Evolutionary conservation across 2,797 vertebrate species (phyloP).

Genomic region (Peromyscus melanophrys): DNA sequence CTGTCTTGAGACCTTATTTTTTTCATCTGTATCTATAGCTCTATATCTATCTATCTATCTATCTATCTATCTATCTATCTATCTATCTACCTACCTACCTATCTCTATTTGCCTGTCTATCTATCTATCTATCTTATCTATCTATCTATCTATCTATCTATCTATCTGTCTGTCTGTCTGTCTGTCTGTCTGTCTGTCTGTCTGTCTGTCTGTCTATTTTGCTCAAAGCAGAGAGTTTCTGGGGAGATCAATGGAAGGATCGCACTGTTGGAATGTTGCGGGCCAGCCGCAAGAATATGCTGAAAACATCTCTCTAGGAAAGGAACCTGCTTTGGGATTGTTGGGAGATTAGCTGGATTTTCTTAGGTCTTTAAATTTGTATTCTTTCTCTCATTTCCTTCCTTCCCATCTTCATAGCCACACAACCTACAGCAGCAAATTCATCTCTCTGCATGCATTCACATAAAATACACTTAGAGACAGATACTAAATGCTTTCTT

Average conservation of each 20-base stretch:
- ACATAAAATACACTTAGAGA: conserved; percentile 35
- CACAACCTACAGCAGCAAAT: not conserved
- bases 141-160: no score
- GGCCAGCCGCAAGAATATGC: not conserved
- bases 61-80: no score
- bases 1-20: conserved; percentile 20
- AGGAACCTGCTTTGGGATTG: not conserved
- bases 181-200: no score
- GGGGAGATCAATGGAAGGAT: conserved; percentile 23
- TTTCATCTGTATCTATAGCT: not conserved
- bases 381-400: not conserved
- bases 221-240: conserved; percentile 44
- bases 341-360: not conserved
- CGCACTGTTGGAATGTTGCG: not conserved
- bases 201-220: not conserved
- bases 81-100: not conserved
- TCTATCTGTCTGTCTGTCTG: no score
- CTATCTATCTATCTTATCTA: no score
- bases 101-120: no score
- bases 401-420: not conserved
- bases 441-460: not conserved
- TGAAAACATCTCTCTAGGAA: not conserved
- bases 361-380: conserved; percentile 11
- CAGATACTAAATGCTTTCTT: not conserved
- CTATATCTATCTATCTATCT: no score